phyloP scores from a whole-genome alignment of 2,797 vertebrate species.

The Eleutherodactylus coqui region DNA sequence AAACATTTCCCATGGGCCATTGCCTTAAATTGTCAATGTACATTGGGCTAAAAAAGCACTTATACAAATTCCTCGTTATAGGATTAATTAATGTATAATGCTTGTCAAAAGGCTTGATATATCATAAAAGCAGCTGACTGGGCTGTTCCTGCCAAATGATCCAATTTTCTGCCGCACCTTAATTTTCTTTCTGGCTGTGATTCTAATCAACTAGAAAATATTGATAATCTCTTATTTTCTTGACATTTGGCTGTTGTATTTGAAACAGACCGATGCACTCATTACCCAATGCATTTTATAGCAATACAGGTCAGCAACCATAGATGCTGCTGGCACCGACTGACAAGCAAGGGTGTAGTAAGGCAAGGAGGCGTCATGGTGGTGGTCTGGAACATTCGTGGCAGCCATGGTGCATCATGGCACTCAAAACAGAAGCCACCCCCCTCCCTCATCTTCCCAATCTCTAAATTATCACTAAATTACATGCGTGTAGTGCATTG shows the following conservation, averaged over 20 bases:
- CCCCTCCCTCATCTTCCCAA: too few species aligned
- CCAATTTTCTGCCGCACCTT: not conserved
- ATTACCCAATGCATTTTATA: not conserved
- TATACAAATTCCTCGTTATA: not conserved
- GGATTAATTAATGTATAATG: not conserved
- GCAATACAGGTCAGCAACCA: too few species aligned
- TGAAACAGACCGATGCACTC: too few species aligned
- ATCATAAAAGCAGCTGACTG: not conserved
- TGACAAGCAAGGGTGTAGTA: too few species aligned
- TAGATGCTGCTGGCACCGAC: too few species aligned
- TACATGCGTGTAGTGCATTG: too few species aligned
- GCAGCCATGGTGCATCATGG: too few species aligned
- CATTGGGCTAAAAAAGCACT: not conserved
- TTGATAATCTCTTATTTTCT: not conserved
- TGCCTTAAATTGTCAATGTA: constrained; percentile 3
- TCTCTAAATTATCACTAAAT: too few species aligned
- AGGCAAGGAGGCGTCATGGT: too few species aligned
- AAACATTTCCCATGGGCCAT: constrained; percentile 3
- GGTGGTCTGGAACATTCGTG: too few species aligned
- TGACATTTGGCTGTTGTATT: not conserved
- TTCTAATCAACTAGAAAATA: not conserved
- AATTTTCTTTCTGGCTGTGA: not conserved
- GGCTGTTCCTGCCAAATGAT: not conserved
- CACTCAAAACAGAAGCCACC: too few species aligned
- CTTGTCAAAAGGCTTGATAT: not conserved